phyloP scores from a whole-genome alignment of 92 coral and sea anemone genomes.

The Zoanthus sansibaricus region DNA sequence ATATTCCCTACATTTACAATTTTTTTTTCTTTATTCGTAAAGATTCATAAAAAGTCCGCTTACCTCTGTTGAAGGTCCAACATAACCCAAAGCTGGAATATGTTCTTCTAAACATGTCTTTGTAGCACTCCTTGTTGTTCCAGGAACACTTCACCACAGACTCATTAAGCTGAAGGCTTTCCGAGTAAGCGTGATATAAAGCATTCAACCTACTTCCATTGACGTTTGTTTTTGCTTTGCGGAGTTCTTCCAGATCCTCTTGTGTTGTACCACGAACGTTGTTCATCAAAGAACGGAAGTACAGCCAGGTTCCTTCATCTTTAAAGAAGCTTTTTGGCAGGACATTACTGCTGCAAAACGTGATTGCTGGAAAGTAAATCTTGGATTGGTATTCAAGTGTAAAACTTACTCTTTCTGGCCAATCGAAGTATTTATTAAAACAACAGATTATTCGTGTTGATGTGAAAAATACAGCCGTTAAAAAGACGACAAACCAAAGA shows the following conservation, averaged over 20 bases:
- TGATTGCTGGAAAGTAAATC: slow-evolving; percentile 22
- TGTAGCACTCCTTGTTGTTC: neutral
- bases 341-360: slow-evolving; percentile 21
- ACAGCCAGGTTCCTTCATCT: slow-evolving; percentile 1
- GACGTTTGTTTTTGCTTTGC: neutral
- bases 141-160: slow-evolving; percentile 17
- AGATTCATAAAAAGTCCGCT: too few relatives aligned
- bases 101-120: neutral
- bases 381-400: neutral
- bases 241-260: neutral
- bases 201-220: neutral
- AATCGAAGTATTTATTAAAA: neutral
- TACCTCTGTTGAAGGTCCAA: slow-evolving; percentile 30
- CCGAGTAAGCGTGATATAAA: neutral
- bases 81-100: slow-evolving; percentile 1
- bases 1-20: too few relatives aligned
- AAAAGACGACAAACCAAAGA: neutral
- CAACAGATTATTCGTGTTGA: neutral
- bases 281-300: slow-evolving; percentile 1
- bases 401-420: neutral
- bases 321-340: neutral
- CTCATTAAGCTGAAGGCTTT: neutral
- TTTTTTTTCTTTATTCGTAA: too few relatives aligned
- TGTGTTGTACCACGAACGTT: neutral
- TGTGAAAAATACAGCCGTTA: neutral